These are phyloP conservation scores for Acrossocheilus fasciatus DNA, from an alignment of 2,797 vertebrate species.

Conservation along the genomic window DNA sequence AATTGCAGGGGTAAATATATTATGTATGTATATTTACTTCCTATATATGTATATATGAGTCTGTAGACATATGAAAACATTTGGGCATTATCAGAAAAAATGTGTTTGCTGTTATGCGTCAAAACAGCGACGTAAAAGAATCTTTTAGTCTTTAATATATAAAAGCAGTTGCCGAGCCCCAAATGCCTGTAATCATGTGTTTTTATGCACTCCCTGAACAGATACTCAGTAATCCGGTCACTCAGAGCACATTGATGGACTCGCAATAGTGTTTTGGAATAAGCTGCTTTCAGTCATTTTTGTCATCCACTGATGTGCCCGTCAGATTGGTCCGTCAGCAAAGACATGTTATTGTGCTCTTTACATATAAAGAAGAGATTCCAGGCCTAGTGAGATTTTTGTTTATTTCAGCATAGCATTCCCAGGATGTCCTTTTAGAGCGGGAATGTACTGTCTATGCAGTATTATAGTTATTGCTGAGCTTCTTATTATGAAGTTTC, in stretches of 20 bases:
- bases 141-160: conserved; percentile 10
- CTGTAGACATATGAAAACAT: background rate
- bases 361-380: conserved; percentile 36
- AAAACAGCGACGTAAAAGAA: background rate
- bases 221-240: conserved; percentile 43
- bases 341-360: conserved; percentile 18
- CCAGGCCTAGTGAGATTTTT: conserved; percentile 31
- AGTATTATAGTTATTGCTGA: conserved; percentile 1
- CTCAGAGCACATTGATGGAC: conserved; percentile 35
- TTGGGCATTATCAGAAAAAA: background rate
- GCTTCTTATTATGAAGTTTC: conserved; percentile 13
- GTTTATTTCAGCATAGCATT: conserved; percentile 32
- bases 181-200: conserved; percentile 43
- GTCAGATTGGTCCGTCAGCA: conserved; percentile 45
- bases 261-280: conserved; percentile 39
- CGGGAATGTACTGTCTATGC: background rate
- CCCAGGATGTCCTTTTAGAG: conserved; percentile 5
- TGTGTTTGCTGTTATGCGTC: background rate
- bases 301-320: conserved; percentile 37
- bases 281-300: conserved; percentile 53
- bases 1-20: background rate
- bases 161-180: background rate
- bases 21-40: background rate
- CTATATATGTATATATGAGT: background rate
- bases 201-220: conserved; percentile 46